Base-by-base conservation (phyloP, 2,113 vertebrate genomes). In the Strix aluco region DNA sequence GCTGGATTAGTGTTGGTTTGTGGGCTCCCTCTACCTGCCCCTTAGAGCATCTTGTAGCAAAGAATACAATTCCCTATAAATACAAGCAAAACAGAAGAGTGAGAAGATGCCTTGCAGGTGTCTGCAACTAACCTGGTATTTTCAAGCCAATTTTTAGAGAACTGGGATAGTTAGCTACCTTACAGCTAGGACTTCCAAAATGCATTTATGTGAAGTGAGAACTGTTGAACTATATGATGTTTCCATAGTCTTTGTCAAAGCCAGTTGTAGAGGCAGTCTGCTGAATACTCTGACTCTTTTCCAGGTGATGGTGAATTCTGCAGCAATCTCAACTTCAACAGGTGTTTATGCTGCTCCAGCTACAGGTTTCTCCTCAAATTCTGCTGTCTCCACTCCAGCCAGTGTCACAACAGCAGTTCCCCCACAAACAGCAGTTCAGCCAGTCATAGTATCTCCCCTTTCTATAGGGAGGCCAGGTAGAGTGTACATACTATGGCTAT, bases 261-360 rank as follows among this genome's bases (percentile, higher is more conserved):
- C 62, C 54, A 71, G 54, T n/a, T 86, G n/a, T 26, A 52, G 83
- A 90, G 58, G 51, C 72, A 62, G 26, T 20, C 14, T 92, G 3
- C 30, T 80, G 36, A 93, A 47, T 90, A 23, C 72, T 92, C 78
- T 96, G 71, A 79, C 44, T 94, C 62, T 86, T 49, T 95, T 97
- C 42, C 90, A 98, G 99, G 98, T 98, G 25, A 97, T 99, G 96
- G 97, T 98, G 94, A 99, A 98, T 95, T 97, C 99, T 59, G 94
- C 98, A 27, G 98, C 98, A 75, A 69, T 98, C 67, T 98, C 98
- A 92, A 93, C 98, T 66, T 98, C 98, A 90, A 96, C 98, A 75
- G 96, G 97, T 95, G 97, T 97, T 82, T 98, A 91, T 92, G 90
- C 97, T 88, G 96, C 97, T 93, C 97, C 98, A 54, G 95, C 97